Percentiles rank a stretch among this genome's conserved stretches.
Conservation (phyloP, 2,888 invertebrate species). For the Onthophagus sagittarius region DNA sequence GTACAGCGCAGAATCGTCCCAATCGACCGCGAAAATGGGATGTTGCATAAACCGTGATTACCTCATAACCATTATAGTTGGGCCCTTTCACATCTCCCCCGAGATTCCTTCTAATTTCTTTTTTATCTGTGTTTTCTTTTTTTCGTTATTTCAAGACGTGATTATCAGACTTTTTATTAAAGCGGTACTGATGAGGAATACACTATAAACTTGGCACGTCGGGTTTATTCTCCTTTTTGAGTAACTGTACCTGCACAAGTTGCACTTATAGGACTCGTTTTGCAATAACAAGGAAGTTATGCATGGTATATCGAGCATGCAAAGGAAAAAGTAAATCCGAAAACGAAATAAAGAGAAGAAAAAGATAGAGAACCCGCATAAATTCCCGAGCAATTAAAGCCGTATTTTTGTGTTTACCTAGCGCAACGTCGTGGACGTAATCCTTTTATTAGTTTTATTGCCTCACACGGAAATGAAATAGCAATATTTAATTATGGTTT, state of each 20-base stretch:
- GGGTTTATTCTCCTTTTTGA: background rate
- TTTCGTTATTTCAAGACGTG: background rate
- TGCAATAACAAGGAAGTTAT: background rate
- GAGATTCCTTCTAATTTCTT: background rate
- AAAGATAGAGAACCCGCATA: background rate
- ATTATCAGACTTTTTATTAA: background rate
- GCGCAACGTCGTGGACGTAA: background rate
- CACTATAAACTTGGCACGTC: background rate
- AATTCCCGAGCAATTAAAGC: background rate
- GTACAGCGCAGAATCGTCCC: background rate
- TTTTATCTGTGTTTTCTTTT: background rate
- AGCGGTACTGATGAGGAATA: background rate
- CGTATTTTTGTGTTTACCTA: background rate
- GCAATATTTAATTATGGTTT: background rate
- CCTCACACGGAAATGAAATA: background rate
- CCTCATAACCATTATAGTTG: background rate
- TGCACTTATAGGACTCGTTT: background rate
- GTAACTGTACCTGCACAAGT: background rate
- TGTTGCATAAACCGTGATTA: background rate
- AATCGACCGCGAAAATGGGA: background rate
- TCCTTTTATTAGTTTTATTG: background rate
- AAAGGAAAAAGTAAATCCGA: background rate
- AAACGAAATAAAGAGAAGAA: background rate
- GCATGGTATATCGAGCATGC: background rate
- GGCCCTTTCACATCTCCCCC: background rate